phyloP scores from a whole-genome alignment of 2,113 vertebrate genomes.

The Heptranchias perlo region DNA sequence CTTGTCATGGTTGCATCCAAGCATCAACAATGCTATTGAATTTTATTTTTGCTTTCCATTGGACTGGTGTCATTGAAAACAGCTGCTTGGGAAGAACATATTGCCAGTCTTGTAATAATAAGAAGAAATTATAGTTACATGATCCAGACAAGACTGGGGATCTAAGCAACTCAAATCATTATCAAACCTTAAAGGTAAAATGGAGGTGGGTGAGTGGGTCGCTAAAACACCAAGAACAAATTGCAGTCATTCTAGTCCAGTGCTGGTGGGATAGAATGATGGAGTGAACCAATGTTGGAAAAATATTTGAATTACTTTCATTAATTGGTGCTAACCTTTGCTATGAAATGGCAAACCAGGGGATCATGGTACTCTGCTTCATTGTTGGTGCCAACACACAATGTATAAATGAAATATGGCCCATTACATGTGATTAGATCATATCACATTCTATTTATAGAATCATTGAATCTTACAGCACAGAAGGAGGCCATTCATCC shows the following conservation, averaged over 20 bases:
- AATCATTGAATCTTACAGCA: too few relatives aligned
- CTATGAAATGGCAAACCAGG: background rate
- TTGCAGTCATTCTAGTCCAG: background rate
- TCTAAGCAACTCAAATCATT: background rate
- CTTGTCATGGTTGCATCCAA: background rate
- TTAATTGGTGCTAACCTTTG: background rate
- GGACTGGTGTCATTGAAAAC: background rate
- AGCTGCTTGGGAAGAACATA: background rate
- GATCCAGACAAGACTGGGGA: background rate
- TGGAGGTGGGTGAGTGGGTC: background rate
- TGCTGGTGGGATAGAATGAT: background rate
- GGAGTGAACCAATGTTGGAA: background rate
- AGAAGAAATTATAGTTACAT: background rate
- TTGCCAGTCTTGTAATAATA: background rate
- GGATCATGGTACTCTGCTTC: background rate
- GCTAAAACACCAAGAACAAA: background rate
- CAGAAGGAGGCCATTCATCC: background rate
- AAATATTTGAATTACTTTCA: background rate
- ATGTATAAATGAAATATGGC: background rate
- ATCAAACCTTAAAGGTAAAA: background rate
- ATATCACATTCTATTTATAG: background rate
- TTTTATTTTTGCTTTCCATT: background rate
- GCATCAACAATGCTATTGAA: background rate
- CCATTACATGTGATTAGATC: background rate
- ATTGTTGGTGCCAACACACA: background rate